Conservation (phyloP, 2,113 vertebrate species). For the Urocolius indicus region DNA sequence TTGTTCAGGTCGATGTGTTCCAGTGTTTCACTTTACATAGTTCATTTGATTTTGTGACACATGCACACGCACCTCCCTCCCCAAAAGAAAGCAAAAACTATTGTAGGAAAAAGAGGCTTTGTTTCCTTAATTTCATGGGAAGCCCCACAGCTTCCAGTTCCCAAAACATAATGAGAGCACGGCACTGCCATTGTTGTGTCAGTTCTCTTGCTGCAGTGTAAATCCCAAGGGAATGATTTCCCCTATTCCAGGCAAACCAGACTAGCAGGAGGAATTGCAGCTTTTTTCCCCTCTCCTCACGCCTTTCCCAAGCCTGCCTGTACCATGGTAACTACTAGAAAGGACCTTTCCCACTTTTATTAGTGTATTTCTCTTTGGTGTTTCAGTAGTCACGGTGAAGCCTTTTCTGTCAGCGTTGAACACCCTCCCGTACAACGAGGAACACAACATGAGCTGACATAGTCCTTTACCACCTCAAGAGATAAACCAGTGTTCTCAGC, state of each 20-base stretch:
- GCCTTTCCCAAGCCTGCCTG: neutral
- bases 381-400: neutral
- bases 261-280: neutral
- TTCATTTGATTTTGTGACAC: neutral
- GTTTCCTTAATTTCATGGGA: constrained; percentile 47
- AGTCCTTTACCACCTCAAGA: neutral
- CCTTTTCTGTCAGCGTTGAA: neutral
- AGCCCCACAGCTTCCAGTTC: constrained; percentile 18
- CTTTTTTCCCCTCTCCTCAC: neutral
- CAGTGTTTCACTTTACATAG: neutral
- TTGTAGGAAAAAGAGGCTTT: constrained; percentile 26
- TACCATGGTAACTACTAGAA: neutral
- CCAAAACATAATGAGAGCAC: neutral
- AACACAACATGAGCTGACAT: neutral
- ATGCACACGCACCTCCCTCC: accelerated
- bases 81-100: neutral
- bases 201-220: neutral
- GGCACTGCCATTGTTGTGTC: neutral
- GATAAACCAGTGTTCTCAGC: neutral
- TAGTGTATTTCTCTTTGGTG: neutral
- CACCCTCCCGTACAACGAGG: neutral
- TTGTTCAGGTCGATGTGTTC: neutral
- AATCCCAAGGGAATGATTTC: neutral
- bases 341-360: neutral
- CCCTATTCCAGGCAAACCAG: neutral